Conservation (phyloP, 2,113 vertebrate species). For the Lophotis ruficrista region DNA sequence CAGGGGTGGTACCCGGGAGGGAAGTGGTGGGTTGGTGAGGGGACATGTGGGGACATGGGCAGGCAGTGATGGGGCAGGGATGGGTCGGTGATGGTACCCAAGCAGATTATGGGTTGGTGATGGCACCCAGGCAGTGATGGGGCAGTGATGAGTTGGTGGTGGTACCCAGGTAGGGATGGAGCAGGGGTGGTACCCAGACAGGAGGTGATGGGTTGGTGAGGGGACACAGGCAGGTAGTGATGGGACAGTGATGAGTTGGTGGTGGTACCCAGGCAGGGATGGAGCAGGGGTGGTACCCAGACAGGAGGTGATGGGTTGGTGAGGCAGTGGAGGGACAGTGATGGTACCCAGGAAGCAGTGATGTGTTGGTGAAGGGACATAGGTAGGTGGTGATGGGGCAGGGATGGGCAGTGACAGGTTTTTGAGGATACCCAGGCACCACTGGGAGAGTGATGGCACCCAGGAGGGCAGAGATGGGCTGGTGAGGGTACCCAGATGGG, state of each 20-base stretch:
- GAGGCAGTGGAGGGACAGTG: too few species aligned
- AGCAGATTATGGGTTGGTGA: neutral
- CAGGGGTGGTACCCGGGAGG: too few species aligned
- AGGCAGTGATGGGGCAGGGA: neutral
- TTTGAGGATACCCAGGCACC: too few species aligned
- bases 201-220: neutral
- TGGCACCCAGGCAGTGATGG: neutral
- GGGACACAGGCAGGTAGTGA: too few species aligned
- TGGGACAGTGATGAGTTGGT: neutral
- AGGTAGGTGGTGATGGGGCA: neutral
- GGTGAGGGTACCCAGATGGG: rapidly evolving
- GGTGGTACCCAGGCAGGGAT: neutral
- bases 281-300: too few species aligned
- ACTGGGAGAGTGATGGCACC: too few species aligned
- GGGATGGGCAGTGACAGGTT: too few species aligned
- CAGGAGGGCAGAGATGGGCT: rapidly evolving
- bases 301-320: rapidly evolving
- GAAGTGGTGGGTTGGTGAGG: neutral
- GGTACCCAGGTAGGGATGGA: too few species aligned
- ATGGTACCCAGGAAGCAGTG: rapidly evolving
- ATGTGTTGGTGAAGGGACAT: neutral
- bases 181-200: neutral
- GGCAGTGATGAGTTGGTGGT: neutral
- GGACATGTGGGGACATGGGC: too few species aligned
- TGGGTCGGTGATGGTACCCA: too few species aligned